Evolutionary conservation across 2,797 vertebrate species (phyloP).

Genomic region (Pristis pectinata): DNA sequence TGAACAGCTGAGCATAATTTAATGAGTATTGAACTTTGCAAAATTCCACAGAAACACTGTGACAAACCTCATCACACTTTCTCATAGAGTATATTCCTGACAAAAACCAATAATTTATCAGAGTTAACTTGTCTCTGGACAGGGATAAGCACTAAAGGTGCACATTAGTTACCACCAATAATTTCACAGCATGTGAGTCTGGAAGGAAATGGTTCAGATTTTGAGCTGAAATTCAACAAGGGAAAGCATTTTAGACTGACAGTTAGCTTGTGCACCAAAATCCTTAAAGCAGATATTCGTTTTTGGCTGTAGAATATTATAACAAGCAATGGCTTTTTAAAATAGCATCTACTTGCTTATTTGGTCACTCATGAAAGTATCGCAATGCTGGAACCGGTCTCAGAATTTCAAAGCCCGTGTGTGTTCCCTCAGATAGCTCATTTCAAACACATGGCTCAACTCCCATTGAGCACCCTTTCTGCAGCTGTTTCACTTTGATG

Average conservation of each 20-base stretch:
- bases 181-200: background rate
- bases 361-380: background rate
- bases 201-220: background rate
- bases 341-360: background rate
- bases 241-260: background rate
- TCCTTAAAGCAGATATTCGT: background rate
- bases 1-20: background rate
- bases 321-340: constrained; percentile 9
- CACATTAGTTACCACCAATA: background rate
- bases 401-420: background rate
- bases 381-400: background rate
- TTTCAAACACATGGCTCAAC: background rate
- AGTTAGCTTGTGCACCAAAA: background rate
- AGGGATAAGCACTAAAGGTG: too few relatives aligned
- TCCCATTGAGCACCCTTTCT: background rate
- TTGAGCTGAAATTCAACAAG: constrained; percentile 3
- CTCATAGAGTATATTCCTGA: background rate
- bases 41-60: background rate
- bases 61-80: background rate
- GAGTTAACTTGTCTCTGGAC: background rate
- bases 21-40: background rate
- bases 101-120: background rate
- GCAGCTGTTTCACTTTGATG: constrained; percentile 29
- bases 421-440: background rate
- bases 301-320: background rate